Base-by-base conservation (phyloP, 2,797 vertebrate species). In the Mus caroli region DNA sequence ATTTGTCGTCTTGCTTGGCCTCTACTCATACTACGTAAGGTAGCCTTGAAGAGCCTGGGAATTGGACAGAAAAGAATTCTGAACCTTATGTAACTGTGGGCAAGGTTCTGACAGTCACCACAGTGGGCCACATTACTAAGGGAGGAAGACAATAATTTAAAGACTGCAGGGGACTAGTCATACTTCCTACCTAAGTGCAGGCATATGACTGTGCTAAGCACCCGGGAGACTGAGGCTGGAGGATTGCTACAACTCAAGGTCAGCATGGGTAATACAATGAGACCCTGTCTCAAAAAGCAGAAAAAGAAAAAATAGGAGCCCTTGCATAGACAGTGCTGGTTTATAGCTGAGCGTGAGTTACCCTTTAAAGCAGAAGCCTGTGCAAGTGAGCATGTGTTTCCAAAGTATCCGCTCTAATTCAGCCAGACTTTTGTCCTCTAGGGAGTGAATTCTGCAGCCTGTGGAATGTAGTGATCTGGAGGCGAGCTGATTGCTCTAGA, bases 261-360 rank as follows among this genome's bases (percentile, higher is more conserved):
- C 52, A 75, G 86, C 69, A 3, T 56, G 46, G n/a, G 14, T 67
- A 37, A 54, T 37, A 37, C 22, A n/a, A 50, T 12, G 10, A 40
- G 24, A 87, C 43, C 5, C 15, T 87, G 7, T 71, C 69, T 34
- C 28, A 46, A 46, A 46, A 43, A 75, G 37, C 26, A 88, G n/a
- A 73, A 40, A 40, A 11, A 6, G 11, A 76, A 69, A n/a, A 60
- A 37, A 26, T 6, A 13, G 54, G 0, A 19, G 60, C n/a, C 85
- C 79, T 80, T 62, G 78, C 1, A 0, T 6, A 34, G 3, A 0
- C 2, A 4, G 20, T 20, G 6, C 28, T 37, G 20, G 6, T 4
- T 85, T 40, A 12, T 3, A 43, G 34, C 6, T 79, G 22, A 5
- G 31, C 0, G 0, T 22, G 0, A 0, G 1, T 60, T 43, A 73